phyloP scores from a whole-genome alignment of 1,140 invertebrate species.

The Tyrophagus putrescentiae region DNA sequence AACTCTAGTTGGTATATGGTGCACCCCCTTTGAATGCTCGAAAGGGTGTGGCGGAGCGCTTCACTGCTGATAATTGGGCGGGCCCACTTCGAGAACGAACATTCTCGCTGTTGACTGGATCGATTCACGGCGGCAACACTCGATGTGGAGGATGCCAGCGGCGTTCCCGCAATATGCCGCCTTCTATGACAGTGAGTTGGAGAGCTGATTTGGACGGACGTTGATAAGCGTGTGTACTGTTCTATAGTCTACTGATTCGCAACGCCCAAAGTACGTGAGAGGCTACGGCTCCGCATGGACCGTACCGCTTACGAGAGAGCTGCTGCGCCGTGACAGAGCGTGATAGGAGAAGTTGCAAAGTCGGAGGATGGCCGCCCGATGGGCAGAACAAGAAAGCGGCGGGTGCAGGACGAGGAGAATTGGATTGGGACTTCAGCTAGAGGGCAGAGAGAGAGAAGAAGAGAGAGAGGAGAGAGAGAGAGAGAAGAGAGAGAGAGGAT shows the following conservation, averaged over 20 bases:
- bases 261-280: no score
- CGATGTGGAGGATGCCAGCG: neutral
- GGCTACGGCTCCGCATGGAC: no score
- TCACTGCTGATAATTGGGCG: constrained; percentile 13
- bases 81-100: neutral
- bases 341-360: neutral
- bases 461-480: no score
- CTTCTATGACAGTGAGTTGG: constrained; percentile 21
- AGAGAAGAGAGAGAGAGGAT: no score
- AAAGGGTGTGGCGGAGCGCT: neutral
- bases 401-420: no score
- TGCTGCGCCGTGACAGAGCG: constrained; percentile 10
- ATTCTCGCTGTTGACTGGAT: constrained; percentile 16
- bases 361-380: neutral
- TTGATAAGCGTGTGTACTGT: no score
- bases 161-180: constrained; percentile 6
- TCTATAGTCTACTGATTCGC: no score
- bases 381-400: no score
- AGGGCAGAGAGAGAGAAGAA: no score
- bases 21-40: neutral
- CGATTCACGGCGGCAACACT: constrained; percentile 29
- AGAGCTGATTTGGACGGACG: constrained; percentile 2
- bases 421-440: no score
- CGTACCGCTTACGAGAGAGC: no score
- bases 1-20: neutral